phyloP scores from a whole-genome alignment of 1,140 invertebrate species.

The Mesaphorura yosii region DNA sequence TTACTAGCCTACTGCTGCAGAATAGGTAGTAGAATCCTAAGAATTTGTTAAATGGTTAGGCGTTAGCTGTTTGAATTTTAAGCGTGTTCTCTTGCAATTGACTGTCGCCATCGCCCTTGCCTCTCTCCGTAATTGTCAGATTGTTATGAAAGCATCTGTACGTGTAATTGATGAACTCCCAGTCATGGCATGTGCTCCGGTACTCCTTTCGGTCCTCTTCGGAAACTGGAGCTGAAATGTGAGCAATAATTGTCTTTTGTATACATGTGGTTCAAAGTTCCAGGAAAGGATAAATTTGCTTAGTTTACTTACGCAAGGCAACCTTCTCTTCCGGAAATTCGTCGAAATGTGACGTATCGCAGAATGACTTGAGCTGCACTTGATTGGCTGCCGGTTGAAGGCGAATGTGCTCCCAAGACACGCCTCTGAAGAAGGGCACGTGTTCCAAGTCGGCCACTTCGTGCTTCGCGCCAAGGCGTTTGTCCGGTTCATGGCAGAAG shows the following conservation, averaged over 20 bases:
- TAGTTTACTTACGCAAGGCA: conserved; percentile 77
- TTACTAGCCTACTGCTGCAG: no score
- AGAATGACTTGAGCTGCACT: conserved; percentile 45
- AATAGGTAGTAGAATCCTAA: no score
- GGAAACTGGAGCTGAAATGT: conserved; percentile 71
- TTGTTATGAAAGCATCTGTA: conserved; percentile 99
- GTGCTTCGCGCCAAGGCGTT: conserved; percentile 76
- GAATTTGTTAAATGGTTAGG: neutral
- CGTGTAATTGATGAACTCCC: conserved; percentile 99
- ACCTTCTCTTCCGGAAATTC: conserved; percentile 98
- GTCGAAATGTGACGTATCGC: conserved; percentile 98
- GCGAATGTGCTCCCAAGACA: conserved; percentile 92
- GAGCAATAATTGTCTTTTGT: conserved; percentile 34
- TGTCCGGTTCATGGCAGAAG: conserved; percentile 91
- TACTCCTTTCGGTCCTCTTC: conserved; percentile 50
- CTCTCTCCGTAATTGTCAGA: conserved; percentile 68
- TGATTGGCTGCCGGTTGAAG: conserved; percentile 94
- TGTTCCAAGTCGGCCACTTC: conserved; percentile 76
- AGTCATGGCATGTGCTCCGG: conserved; percentile 85
- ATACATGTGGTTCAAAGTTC: neutral
- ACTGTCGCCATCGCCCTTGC: conserved; percentile 15
- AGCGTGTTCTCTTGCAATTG: neutral
- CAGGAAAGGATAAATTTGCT: neutral
- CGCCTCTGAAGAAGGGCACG: conserved; percentile 76
- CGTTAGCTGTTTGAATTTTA: neutral